These are phyloP conservation scores for Pogona vitticeps DNA, from an alignment of 2,113 vertebrate genomes.

Conservation along the genomic window DNA sequence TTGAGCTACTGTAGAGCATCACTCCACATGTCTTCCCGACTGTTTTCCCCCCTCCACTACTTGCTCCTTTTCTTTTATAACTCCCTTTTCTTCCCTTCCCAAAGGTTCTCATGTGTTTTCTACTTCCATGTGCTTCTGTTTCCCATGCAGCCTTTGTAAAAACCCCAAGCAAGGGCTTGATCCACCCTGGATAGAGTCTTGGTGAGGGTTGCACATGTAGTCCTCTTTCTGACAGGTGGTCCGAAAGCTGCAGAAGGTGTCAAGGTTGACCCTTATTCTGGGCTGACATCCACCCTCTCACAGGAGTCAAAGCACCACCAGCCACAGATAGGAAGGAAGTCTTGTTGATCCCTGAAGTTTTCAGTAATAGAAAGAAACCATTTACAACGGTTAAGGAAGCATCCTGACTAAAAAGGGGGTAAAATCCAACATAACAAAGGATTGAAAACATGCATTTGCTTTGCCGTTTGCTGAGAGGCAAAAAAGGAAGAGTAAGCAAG, in stretches of 20 bases:
- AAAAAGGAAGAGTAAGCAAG: neutral
- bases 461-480: neutral
- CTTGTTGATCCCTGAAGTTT: neutral
- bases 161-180: too few species aligned
- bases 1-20: too few species aligned
- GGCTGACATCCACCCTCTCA: too few species aligned
- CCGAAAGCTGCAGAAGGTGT: too few species aligned
- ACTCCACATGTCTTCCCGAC: neutral
- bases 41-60: fast-evolving
- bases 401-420: neutral
- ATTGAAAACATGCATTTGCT: neutral
- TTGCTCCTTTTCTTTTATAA: fast-evolving
- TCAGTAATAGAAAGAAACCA: neutral
- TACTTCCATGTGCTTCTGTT: neutral
- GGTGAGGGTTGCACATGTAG: too few species aligned
- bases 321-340: neutral
- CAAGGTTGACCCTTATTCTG: too few species aligned
- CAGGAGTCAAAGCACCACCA: neutral
- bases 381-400: neutral
- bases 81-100: neutral
- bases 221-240: too few species aligned
- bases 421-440: neutral
- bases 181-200: too few species aligned
- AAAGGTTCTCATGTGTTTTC: too few species aligned
- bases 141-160: neutral